Evolutionary conservation across 2,888 invertebrate species (phyloP), one percentile per base, ranked within the genome.

Genomic region (Julus scanicus): DNA sequence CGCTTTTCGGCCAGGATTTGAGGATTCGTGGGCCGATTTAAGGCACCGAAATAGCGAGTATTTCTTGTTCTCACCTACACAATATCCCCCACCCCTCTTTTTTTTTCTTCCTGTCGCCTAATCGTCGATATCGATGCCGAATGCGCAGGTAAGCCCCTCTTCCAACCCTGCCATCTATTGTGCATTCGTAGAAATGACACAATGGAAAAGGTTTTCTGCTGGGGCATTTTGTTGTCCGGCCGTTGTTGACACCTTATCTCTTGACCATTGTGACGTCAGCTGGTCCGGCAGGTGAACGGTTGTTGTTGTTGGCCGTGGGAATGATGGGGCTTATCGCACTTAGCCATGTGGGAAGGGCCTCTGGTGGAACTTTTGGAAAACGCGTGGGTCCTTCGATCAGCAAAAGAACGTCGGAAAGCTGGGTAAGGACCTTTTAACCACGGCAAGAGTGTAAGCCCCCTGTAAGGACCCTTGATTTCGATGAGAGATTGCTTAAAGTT

Each of bases 211-310:
- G 71, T 6, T 20, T 20, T 20, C n/a, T n/a, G n/a, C n/a, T 13
- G 20, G 1, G 63, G 63, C n/a, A 63, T 53, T 53, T 15, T 53
- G 13, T 4, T 53, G 3, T 53, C 4, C 17, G 20, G 29, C 20
- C 20, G 29, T 71, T 71, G 71, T 71, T 71, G 71, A 71, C 71
- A 71, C 71, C 71, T 71, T 71, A 71, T 71, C 71, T 71, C 71
- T 9, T 9, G 5, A 29, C 6, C 71, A 71, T 71, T 71, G 71
- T 71, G 71, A 71, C 71, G 71, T 71, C 71, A 71, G 20, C 71
- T 20, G n/a, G 71, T 57, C 57, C 57, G 71, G 71, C 71, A 71
- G 71, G 71, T 71, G 71, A 63, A 9, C 53, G 2, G 29, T 71
- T 71, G 71, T 71, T 71, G 71, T 9, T 71, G 71, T 71, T 71